Evolutionary conservation across 2,113 vertebrate species (phyloP).

Genomic region (Halcyon malimbica): DNA sequence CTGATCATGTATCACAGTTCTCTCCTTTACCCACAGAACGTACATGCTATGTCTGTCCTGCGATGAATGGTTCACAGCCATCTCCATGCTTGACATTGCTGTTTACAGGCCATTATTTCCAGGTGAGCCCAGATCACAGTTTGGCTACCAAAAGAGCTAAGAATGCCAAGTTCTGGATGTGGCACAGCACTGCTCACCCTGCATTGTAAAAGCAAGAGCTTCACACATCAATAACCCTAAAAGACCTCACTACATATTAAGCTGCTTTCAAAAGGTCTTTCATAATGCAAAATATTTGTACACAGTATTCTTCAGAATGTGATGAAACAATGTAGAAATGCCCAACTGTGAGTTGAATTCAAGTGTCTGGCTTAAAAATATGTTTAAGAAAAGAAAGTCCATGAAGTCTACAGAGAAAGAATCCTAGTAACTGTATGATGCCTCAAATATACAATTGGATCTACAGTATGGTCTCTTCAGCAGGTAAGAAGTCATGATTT

Average conservation of each 20-base stretch:
- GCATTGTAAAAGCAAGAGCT: not conserved
- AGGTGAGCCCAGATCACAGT: not conserved
- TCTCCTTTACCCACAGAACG: not conserved
- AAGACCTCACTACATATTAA: not conserved
- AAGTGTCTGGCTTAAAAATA: not conserved
- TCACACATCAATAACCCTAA: not conserved
- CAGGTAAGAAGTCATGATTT: not conserved
- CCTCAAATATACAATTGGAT: not conserved
- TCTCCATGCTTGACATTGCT: not conserved
- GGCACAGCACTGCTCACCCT: not conserved
- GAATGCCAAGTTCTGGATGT: not conserved
- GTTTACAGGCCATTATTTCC: not conserved
- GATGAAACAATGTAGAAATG: not conserved
- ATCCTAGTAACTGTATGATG: not conserved
- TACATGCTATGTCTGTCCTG: accelerated
- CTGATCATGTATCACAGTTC: not conserved
- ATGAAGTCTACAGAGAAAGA: not conserved
- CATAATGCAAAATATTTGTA: not conserved
- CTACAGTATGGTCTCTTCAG: not conserved
- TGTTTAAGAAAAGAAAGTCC: not conserved
- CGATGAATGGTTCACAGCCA: not conserved
- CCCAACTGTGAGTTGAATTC: not conserved
- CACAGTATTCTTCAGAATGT: not conserved
- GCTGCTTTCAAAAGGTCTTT: not conserved
- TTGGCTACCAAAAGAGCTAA: not conserved